Base-by-base conservation (phyloP, 2,797 vertebrate species). In the Mastacembelus armatus region DNA sequence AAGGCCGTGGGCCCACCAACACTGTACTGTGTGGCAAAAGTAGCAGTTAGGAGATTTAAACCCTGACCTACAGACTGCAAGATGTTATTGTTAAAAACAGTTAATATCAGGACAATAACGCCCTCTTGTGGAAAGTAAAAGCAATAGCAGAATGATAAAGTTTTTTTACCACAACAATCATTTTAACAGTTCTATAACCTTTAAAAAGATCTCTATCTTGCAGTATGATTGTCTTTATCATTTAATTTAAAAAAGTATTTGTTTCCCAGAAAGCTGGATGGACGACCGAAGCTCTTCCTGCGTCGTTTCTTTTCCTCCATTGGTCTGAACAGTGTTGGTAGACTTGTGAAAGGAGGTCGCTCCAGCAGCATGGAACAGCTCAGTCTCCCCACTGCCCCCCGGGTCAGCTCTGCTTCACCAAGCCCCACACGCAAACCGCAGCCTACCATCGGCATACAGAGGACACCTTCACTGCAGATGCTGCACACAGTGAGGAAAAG, bases 291-390 rank as follows among this genome's bases (percentile, higher is more conserved):
- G 83, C 90, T 94, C 29, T 95, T 93, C 61, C 87, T 95, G 33
- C 92, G 93, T 7, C 92, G 93, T 61, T 94, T 94, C 89, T 94
- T 95, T 77, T 95, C 94, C 56, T 93, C 93, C 61, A 93, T 95
- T 22, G 93, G 93, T 5, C 89, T 94, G 60, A 94, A 94, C 82
- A 93, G 92, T 10, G 86, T 94, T 14, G 93, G 93, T 9, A 87
- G 92, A 52, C 87, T 94, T 26, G 92, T 92, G 29, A 94, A 94
- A 68, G 93, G 93, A 22, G 74, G 82, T 8, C 92, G 93, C 30
- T 94, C 93, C 67, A 95, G 90, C 77, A 94, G 94, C 83, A 94
- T 95, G 93, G 94, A 94, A 14, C 93, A 95, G 45, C 92, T 95
- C 66, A 94, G 90, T 26, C 51, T 90, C 15, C 73, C 91, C 22